phyloP scores from a whole-genome alignment of 2,888 invertebrate species.

The Drosophila birchii region DNA sequence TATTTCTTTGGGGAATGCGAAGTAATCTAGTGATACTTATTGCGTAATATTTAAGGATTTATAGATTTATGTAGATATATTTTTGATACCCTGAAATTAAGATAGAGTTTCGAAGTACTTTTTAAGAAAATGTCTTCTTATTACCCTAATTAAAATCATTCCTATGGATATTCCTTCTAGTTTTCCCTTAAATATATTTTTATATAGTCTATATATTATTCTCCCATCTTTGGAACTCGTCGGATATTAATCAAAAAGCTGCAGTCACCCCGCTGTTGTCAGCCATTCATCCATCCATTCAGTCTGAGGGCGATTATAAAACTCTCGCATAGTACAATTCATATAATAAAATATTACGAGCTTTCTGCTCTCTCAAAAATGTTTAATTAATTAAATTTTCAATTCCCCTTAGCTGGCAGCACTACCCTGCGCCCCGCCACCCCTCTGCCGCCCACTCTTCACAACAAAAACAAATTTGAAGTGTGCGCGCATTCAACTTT shows the following conservation, averaged over 20 bases:
- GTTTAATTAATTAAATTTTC: conserved; percentile 81
- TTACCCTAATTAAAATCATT: too few relatives aligned
- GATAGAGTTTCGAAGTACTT: neutral
- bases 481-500: conserved; percentile 79
- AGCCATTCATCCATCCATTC: conserved; percentile 24
- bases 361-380: conserved; percentile 70
- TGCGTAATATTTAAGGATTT: neutral
- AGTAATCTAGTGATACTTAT: neutral
- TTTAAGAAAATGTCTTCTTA: neutral
- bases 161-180: too few relatives aligned
- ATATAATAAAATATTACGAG: conserved; percentile 71
- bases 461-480: conserved; percentile 67
- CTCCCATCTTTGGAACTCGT: conserved; percentile 2
- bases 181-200: neutral
- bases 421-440: conserved; percentile 9
- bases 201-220: neutral
- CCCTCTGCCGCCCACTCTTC: conserved; percentile 2
- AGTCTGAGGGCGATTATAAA: conserved; percentile 62
- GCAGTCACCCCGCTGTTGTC: conserved; percentile 8
- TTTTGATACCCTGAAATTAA: neutral
- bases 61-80: neutral
- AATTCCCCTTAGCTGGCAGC: conserved; percentile 63
- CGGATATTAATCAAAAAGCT: conserved; percentile 24
- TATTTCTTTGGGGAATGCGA: neutral
- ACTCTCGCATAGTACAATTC: conserved; percentile 52